Conservation (phyloP, 53 echinoderm and acorn worm species). For the Temnopleurus reevesii region DNA sequence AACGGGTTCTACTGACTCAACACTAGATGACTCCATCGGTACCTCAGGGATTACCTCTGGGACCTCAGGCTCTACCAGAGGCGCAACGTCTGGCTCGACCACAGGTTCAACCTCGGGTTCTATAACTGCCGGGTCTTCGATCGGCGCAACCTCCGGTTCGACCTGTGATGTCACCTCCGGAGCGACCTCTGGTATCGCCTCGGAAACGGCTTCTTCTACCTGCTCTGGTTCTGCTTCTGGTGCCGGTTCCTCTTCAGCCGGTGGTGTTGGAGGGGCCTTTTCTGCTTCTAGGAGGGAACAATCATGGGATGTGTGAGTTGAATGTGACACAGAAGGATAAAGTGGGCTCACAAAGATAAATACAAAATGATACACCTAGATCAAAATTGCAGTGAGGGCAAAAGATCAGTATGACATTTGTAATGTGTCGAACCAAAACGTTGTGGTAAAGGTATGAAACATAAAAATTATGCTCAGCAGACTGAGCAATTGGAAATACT, state of each 20-base stretch:
- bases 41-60: background rate
- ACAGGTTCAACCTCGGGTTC: background rate
- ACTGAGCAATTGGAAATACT: too few species aligned
- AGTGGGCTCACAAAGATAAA: background rate
- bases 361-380: background rate
- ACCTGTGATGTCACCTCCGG: background rate
- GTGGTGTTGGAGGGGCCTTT: background rate
- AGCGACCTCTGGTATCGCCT: background rate
- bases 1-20: constrained; percentile 5
- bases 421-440: too few species aligned
- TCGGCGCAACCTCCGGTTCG: background rate
- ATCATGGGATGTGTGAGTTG: constrained; percentile 23
- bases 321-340: background rate
- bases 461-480: too few species aligned
- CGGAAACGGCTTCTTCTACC: background rate
- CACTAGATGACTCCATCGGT: background rate
- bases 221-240: background rate
- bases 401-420: background rate
- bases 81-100: background rate
- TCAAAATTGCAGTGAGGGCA: background rate
- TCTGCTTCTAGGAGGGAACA: constrained; percentile 43
- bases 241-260: background rate
- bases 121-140: background rate
- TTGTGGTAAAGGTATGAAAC: too few species aligned
- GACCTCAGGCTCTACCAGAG: background rate